Conservation (phyloP, 2,797 vertebrate genomes). For the Otolemur crassicaudatus region DNA sequence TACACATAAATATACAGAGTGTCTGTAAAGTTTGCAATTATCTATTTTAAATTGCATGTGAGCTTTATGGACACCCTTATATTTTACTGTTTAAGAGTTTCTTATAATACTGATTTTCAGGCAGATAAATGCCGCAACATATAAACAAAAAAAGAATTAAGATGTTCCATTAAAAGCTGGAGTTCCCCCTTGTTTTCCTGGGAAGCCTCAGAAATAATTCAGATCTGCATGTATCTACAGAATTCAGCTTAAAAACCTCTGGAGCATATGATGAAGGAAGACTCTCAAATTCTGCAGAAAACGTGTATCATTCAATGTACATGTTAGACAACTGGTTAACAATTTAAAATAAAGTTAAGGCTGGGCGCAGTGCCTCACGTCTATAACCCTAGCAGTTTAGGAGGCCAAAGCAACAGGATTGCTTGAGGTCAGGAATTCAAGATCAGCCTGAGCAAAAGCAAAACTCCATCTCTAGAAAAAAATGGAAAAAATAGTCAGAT, state of each 20-base stretch:
- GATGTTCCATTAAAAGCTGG: neutral
- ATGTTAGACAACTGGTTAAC: neutral
- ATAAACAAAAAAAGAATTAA: neutral
- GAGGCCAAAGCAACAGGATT: no score
- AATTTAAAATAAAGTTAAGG: constrained; percentile 37
- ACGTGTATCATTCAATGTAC: neutral
- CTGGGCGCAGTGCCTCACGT: no score
- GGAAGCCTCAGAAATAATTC: neutral
- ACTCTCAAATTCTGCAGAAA: neutral
- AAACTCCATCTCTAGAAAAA: neutral
- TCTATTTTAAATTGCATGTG: no score
- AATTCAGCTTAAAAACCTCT: neutral
- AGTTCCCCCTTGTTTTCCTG: neutral
- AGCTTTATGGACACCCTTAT: no score
- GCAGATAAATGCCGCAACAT: constrained; percentile 15
- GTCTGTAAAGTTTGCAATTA: no score
- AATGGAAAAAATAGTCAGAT: neutral
- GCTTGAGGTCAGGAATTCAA: no score
- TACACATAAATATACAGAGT: no score
- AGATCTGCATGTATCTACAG: neutral
- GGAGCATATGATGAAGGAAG: neutral
- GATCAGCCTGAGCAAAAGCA: no score
- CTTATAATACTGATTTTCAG: constrained; percentile 22
- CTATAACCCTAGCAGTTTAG: no score
- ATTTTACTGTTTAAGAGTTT: constrained; percentile 33